Conservation (phyloP, 2,888 invertebrate genomes). For the Nemotelus pantherinus region DNA sequence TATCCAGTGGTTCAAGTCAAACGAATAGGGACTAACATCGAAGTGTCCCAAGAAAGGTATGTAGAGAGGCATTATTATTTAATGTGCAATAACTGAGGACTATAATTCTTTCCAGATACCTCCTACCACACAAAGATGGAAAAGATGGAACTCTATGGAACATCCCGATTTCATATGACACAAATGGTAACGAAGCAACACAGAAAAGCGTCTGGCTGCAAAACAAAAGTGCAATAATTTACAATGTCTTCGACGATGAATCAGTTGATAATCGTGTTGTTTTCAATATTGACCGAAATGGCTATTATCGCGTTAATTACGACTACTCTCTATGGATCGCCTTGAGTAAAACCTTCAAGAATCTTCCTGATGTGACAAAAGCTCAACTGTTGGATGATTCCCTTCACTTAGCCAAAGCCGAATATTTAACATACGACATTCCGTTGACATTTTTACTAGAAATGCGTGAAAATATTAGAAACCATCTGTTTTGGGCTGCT, state of each 20-base stretch:
- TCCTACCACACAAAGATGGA: constrained; percentile 59
- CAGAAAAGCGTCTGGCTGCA: constrained; percentile 60
- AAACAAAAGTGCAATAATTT: constrained; percentile 58
- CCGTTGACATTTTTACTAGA: constrained; percentile 67
- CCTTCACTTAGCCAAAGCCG: constrained; percentile 69
- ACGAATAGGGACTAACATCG: constrained; percentile 61
- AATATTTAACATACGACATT: constrained; percentile 69
- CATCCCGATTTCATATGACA: constrained; percentile 62
- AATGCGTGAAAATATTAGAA: constrained; percentile 65
- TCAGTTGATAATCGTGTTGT: constrained; percentile 60
- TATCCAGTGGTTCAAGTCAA: constrained; percentile 72
- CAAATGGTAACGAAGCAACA: constrained; percentile 59
- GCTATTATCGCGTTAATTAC: constrained; percentile 75
- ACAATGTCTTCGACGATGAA: constrained; percentile 57
- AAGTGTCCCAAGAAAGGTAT: constrained; percentile 59
- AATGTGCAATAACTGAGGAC: background rate
- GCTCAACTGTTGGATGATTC: constrained; percentile 78
- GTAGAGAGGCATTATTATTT: background rate
- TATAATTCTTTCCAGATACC: constrained; percentile 52
- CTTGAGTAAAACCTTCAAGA: constrained; percentile 67
- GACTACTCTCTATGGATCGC: constrained; percentile 71
- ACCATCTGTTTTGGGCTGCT: constrained; percentile 71
- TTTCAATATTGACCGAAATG: constrained; percentile 66
- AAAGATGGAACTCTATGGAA: constrained; percentile 60
- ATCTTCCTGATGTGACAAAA: constrained; percentile 70